These are phyloP conservation scores for Pelobates fuscus DNA, from an alignment of 2,113 vertebrate genomes.

Conservation along the genomic window DNA sequence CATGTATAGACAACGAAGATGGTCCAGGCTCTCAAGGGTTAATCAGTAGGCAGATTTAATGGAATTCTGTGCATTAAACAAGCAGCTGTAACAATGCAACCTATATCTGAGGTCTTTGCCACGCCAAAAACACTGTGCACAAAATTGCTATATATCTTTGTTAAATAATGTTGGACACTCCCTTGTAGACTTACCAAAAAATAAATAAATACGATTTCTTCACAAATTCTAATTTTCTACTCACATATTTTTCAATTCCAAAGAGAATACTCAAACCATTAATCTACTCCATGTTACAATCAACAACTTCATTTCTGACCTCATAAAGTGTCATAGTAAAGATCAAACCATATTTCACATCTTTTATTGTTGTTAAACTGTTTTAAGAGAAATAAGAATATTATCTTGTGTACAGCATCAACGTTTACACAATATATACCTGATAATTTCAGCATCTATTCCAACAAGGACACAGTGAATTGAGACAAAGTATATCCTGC, in stretches of 20 bases:
- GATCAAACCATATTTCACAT: neutral
- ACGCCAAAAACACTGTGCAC: no score
- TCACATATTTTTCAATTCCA: no score
- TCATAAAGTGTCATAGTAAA: neutral
- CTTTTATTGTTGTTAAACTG: neutral
- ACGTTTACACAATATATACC: neutral
- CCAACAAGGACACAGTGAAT: slow-evolving; percentile 43
- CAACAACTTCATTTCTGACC: neutral
- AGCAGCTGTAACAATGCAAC: no score
- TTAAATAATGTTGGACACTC: no score
- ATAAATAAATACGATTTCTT: no score
- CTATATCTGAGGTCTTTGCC: no score
- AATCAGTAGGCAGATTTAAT: no score
- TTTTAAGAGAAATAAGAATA: slow-evolving; percentile 1
- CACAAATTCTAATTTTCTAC: neutral
- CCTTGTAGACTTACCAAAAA: no score
- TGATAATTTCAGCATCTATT: slow-evolving; percentile 32
- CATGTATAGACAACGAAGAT: no score
- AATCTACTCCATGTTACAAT: neutral
- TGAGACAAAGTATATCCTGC: slow-evolving; percentile 40
- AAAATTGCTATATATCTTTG: no score
- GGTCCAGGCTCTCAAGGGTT: no score
- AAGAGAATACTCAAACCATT: neutral
- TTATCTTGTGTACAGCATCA: slow-evolving; percentile 1
- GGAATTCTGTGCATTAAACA: no score